Evolutionary conservation across 2,113 vertebrate genomes (phyloP), one percentile per base, ranked within the genome.

Genomic region (Callithrix jacchus): DNA sequence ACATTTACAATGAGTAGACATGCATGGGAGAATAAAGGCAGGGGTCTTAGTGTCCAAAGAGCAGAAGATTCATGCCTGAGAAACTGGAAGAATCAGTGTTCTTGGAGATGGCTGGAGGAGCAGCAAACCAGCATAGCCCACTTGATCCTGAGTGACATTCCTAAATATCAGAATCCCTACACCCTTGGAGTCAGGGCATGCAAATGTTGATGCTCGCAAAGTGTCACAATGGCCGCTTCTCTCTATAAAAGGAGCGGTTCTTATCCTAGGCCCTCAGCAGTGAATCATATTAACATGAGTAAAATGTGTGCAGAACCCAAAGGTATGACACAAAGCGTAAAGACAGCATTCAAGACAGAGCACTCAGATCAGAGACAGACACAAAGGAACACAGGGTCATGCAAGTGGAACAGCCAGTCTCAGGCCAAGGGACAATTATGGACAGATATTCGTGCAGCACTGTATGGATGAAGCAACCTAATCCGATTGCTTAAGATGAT

Each of bases 381-480:
- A 37, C 7, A 4, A 7, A 58, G 87, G 35, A 6, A 21, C 8
- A 5, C 0, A n/a, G 32, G 54, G 11, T n/a, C 30, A 37, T 18
- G 10, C 20, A 37, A 30, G 66, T 8, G 40, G 3, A 37, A 2
- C 21, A 37, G 35, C 35, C 11, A 2, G 52, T 27, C 16, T 68
- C 3, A 16, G 40, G 54, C 8, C 11, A 45, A 80, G 37, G 45
- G 32, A 21, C 17, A 21, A 3, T 12, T 49, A 20, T 0, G 0
- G 52, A 12, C 21, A 45, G 83, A 68, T 16, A 1, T 68, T 74
- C 47, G 17, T 73, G 6, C 12, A 73, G 18, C 37, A 35, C 12
- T 52, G 47, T 5, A 4, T 8, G 23, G 27, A 74, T 16, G 3
- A 81, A 17, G 32, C 2, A 7, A 37, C n/a, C 8, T 47, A 94